A percentile compares a stretch with the other conserved stretches of the same genome.
Conservation (phyloP, 2,888 invertebrate species). For the Mylabris sibirica region DNA sequence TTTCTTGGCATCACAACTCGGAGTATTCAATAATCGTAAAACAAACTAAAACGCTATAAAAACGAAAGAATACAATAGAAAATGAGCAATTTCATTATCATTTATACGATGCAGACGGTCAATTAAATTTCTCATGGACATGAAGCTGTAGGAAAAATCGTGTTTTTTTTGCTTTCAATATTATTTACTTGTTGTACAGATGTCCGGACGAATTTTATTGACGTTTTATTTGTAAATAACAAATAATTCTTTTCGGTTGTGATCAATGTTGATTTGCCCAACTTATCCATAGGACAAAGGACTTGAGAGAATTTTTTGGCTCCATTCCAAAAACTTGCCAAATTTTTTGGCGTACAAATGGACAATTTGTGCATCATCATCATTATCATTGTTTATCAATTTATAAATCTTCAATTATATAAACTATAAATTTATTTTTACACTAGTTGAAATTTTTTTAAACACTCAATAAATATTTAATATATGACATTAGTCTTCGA, state of each 20-base stretch:
- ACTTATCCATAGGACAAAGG: background rate
- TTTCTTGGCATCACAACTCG: background rate
- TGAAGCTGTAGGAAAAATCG: conserved; percentile 3
- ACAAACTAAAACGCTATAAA: background rate
- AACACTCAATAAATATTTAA: background rate
- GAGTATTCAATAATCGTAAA: background rate
- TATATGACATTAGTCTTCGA: background rate
- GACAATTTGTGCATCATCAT: background rate
- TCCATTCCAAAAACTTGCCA: background rate
- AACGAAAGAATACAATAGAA: background rate
- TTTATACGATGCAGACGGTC: background rate
- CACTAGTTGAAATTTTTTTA: no score
- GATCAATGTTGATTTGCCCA: background rate
- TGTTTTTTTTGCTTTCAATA: background rate
- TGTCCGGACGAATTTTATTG: background rate
- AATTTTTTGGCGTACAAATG: background rate
- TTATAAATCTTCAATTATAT: background rate
- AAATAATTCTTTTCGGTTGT: background rate
- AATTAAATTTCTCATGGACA: background rate
- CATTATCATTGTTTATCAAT: background rate
- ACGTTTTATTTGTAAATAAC: background rate
- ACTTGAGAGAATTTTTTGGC: background rate
- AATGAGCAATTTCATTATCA: background rate
- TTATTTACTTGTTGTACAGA: background rate
- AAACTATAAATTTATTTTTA: background rate